Evolutionary conservation across 2,888 invertebrate genomes (phyloP), one percentile per base, ranked within the genome.

Genomic region (Pemphredon lugubris): DNA sequence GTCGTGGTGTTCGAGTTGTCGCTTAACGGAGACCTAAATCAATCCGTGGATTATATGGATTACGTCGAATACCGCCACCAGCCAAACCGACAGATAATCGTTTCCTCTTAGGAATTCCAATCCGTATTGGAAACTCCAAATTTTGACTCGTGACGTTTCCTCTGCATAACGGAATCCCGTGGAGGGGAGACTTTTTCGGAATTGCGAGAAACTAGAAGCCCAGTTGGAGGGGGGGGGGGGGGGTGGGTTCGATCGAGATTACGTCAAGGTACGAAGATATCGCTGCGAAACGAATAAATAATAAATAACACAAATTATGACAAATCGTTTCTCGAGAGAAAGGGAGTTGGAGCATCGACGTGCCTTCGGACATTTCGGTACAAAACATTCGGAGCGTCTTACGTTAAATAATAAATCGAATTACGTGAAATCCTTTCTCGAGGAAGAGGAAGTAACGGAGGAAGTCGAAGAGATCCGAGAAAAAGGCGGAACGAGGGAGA

Each of bases 41-140:
- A 69, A 47, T 53, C 60, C 45, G 30, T 60, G 73, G 77, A 78
- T 83, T 78, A 78, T 54, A 54, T 67, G 61, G 70, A 45, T 71
- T 55, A 42, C 20, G 53, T 23, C 53, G 61, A 83, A 83, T 83
- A 80, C 80, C 78, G 81, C 84, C 83, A 85, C 84, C 82, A 82
- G 83, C 67, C 81, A 76, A 83, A 78, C 81, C 68, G 57, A 48
- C 58, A 48, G 68, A 67, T 59, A 61, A 72, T 64, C 60, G 40
- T 54, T 14, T 5, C 44, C 32, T n/a, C 40, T 11, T 11, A 13
- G 45, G 32, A 48, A 30, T 32, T 51, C 2, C 44, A 6, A 18
- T 30, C 16, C 30, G 51, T 54, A 44, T 45, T 44, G 57, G 58
- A 42, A 60, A 72, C 32, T 60, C 63, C 55, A 6, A 51, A 51